Conservation (phyloP, 1,140 invertebrate genomes). For the Tetragonula clypearis region DNA sequence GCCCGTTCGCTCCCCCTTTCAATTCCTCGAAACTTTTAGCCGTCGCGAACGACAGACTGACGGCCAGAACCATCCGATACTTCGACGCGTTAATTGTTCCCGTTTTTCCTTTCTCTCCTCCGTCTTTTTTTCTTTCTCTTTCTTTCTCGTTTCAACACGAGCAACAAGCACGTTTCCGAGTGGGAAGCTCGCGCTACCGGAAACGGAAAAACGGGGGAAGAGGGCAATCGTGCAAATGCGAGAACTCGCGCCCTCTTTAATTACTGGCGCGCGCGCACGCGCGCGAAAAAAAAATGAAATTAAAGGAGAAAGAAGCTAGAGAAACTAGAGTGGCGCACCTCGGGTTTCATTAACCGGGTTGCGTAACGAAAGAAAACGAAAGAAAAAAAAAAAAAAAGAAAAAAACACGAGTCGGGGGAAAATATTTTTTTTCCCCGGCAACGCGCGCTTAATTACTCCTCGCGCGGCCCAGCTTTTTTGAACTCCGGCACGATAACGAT, state of each 20-base stretch:
- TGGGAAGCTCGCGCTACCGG: too few relatives aligned
- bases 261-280: not conserved
- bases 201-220: too few relatives aligned
- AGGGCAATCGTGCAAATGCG: conserved; percentile 5
- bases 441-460: conserved; percentile 34
- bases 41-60: too few relatives aligned
- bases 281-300: not conserved
- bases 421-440: conserved; percentile 20
- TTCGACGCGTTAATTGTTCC: conserved; percentile 1
- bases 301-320: not conserved
- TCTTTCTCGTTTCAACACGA: not conserved
- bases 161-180: too few relatives aligned
- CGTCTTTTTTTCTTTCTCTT: not conserved
- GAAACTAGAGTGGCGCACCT: not conserved
- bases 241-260: conserved; percentile 31
- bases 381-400: too few relatives aligned
- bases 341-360: conserved; percentile 7
- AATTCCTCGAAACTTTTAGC: conserved; percentile 26
- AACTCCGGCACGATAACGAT: not conserved
- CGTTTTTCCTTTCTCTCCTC: too few relatives aligned
- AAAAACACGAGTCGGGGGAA: not conserved
- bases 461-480: not conserved
- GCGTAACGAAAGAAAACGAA: not conserved
- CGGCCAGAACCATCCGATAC: not conserved
- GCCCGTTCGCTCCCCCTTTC: conserved; percentile 3